These are phyloP conservation scores for Bubalus kerabau DNA, from an alignment of 2,113 vertebrate species.

Conservation along the genomic window DNA sequence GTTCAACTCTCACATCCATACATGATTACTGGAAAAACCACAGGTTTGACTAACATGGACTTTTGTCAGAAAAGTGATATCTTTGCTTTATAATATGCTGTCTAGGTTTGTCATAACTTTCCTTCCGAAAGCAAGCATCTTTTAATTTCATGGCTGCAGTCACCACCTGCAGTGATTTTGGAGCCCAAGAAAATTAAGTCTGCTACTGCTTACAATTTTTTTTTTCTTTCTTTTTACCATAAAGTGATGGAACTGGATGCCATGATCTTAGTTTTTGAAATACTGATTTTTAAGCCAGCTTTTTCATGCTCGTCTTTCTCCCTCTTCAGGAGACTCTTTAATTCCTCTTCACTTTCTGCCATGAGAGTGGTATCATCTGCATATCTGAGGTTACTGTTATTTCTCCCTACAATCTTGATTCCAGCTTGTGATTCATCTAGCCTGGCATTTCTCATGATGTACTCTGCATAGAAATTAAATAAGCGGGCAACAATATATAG, in stretches of 20 bases:
- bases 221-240: not conserved
- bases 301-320: not conserved
- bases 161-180: not conserved
- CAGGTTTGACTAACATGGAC: not conserved
- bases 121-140: not conserved
- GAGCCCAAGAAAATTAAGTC: not conserved
- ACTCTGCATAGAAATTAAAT: not conserved
- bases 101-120: not conserved
- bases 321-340: not conserved
- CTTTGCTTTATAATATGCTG: not conserved
- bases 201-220: not conserved
- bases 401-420: not conserved
- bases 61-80: not conserved
- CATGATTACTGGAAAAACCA: not conserved
- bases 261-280: not conserved
- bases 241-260: not conserved
- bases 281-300: not conserved
- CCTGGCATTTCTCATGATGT: not conserved
- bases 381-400: not conserved
- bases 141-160: not conserved
- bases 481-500: not conserved
- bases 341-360: not conserved
- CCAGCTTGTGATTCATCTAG: not conserved
- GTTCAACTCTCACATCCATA: not conserved
- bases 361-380: not conserved